These are phyloP conservation scores for Amphipyra berbera DNA, from an alignment of 2,888 invertebrate species.

Conservation along the genomic window DNA sequence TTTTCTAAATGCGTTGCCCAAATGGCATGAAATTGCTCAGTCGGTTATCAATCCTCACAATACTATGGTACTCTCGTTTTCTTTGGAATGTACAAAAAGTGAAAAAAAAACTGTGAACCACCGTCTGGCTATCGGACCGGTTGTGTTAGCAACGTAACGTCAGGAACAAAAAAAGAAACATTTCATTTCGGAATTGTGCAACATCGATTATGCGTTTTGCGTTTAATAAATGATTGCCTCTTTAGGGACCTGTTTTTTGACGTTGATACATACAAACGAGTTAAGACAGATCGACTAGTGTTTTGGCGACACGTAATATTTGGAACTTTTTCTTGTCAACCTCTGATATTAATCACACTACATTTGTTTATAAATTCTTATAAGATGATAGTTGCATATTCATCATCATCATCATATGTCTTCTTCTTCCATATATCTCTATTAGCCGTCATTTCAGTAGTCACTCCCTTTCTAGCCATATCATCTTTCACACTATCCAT, in stretches of 20 bases:
- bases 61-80: constrained; percentile 71
- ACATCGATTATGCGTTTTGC: constrained; percentile 59
- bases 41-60: constrained; percentile 65
- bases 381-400: not conserved
- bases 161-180: constrained; percentile 58
- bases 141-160: constrained; percentile 62
- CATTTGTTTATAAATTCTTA: constrained; percentile 5
- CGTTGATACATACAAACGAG: constrained; percentile 19
- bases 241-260: constrained; percentile 46
- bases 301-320: constrained; percentile 29
- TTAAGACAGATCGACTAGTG: constrained; percentile 25
- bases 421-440: no score
- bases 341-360: constrained; percentile 1
- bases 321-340: constrained; percentile 8
- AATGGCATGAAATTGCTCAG: constrained; percentile 75
- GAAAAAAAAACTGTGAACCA: constrained; percentile 46
- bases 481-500: no score
- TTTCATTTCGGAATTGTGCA: constrained; percentile 68
- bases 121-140: constrained; percentile 52
- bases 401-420: no score
- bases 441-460: no score
- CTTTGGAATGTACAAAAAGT: constrained; percentile 70
- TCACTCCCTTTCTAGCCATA: no score
- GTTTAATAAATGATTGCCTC: constrained; percentile 52
- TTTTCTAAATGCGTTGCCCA: constrained; percentile 63